Percentiles rank a stretch among this genome's conserved stretches.
These are phyloP conservation scores for Polyommatus icarus DNA, from an alignment of 2,888 invertebrate species.

Conservation along the genomic window DNA sequence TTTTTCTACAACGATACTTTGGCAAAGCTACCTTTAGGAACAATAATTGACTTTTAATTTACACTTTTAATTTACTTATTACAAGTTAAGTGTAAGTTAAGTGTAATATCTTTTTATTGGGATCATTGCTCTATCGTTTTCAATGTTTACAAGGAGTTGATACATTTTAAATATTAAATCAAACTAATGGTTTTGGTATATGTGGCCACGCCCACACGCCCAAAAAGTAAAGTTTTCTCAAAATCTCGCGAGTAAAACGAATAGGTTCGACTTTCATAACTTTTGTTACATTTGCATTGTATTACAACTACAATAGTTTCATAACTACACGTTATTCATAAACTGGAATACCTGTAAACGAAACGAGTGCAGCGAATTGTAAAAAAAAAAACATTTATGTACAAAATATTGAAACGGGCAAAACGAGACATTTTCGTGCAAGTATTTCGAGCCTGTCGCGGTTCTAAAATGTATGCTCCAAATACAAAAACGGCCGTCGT, in stretches of 20 bases:
- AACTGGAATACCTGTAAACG: neutral
- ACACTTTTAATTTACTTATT: too few relatives aligned
- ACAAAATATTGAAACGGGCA: slow-evolving; percentile 26
- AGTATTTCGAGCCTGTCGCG: slow-evolving; percentile 45
- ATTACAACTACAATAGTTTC: neutral
- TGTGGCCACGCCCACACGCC: neutral
- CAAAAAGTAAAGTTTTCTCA: neutral
- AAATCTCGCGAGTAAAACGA: neutral
- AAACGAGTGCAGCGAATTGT: neutral
- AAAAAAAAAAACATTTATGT: slow-evolving; percentile 4
- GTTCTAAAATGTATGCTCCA: slow-evolving; percentile 66
- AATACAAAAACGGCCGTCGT: slow-evolving; percentile 55
- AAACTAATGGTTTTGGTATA: neutral
- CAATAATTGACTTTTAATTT: too few relatives aligned
- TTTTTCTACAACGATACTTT: too few relatives aligned
- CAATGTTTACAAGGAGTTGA: too few relatives aligned
- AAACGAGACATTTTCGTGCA: slow-evolving; percentile 31
- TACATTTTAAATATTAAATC: too few relatives aligned
- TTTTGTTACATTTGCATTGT: neutral
- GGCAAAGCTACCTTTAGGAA: too few relatives aligned
- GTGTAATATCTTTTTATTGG: too few relatives aligned
- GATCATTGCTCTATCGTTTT: too few relatives aligned
- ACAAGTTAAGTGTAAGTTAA: too few relatives aligned
- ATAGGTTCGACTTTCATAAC: neutral
- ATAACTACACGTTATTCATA: slow-evolving; percentile 8